These are phyloP conservation scores for Oreochromis niloticus DNA, from an alignment of 2,113 vertebrate genomes.

Conservation along the genomic window DNA sequence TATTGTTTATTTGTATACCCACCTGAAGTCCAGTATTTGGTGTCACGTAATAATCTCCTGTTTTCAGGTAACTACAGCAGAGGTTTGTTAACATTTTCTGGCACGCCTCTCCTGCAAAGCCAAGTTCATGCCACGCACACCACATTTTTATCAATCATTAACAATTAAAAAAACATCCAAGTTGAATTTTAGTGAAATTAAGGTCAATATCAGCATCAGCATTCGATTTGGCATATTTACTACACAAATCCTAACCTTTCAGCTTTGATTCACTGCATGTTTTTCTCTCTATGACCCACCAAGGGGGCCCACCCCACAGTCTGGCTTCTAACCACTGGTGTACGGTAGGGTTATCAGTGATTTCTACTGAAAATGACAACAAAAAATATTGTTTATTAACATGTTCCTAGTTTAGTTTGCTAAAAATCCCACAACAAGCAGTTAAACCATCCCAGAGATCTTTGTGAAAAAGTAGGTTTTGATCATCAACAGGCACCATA, in stretches of 20 bases:
- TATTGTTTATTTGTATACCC: background rate
- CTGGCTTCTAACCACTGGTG: background rate
- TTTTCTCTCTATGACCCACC: background rate
- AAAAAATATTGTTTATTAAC: background rate
- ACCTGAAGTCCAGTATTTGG: background rate
- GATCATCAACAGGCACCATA: constrained; percentile 49
- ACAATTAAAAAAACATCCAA: background rate
- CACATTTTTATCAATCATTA: background rate
- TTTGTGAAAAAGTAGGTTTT: constrained; percentile 35
- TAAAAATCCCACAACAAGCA: constrained; percentile 24
- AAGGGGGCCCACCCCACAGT: background rate
- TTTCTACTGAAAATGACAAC: background rate
- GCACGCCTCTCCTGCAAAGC: background rate
- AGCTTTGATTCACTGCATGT: background rate
- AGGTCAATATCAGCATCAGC: background rate
- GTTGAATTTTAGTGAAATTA: background rate
- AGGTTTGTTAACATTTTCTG: background rate
- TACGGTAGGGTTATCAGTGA: background rate
- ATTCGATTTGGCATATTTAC: background rate
- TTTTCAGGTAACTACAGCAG: background rate
- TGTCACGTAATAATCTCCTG: background rate
- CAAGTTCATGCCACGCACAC: background rate
- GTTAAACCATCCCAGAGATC: constrained; percentile 25
- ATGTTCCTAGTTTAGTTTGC: constrained; percentile 1
- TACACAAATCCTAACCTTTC: background rate